A percentile compares a stretch with the other conserved stretches of the same genome.
Conservation (phyloP, 2,113 vertebrate species). For the Sarotherodon lohbergeri region DNA sequence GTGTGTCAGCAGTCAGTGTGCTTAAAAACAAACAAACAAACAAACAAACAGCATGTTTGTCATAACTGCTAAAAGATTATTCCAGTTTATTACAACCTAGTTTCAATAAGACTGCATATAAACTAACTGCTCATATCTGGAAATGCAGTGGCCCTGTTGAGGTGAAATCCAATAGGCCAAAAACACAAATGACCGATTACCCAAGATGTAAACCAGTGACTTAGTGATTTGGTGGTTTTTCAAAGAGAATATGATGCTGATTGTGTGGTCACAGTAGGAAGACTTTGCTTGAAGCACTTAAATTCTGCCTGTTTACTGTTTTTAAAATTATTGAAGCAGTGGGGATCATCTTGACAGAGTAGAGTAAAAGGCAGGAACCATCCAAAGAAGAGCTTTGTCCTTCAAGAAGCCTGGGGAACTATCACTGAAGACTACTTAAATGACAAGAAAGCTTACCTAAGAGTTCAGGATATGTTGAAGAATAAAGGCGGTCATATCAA, state of each 20-base stretch:
- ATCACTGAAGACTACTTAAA: too few species aligned
- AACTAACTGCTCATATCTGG: not conserved
- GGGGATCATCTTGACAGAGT: not conserved
- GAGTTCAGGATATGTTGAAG: too few species aligned
- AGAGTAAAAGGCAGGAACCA: not conserved
- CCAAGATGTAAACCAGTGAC: not conserved
- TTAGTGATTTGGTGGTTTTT: not conserved
- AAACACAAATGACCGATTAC: not conserved
- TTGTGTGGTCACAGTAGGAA: not conserved
- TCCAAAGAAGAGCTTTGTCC: too few species aligned
- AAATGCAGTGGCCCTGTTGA: not conserved
- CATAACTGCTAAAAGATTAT: not conserved
- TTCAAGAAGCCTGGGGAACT: too few species aligned
- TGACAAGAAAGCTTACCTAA: too few species aligned
- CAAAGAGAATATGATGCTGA: not conserved
- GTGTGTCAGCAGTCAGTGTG: not conserved
- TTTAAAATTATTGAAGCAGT: not conserved
- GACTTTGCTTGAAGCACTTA: not conserved
- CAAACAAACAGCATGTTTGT: not conserved
- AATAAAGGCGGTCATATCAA: too few species aligned
- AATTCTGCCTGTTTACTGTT: not conserved
- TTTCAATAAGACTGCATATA: not conserved
- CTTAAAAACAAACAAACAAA: rapidly evolving
- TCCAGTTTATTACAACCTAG: not conserved
- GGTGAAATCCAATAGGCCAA: not conserved